Conservation (phyloP, 2,888 invertebrate genomes). For the Lasioglossum marginatum region DNA sequence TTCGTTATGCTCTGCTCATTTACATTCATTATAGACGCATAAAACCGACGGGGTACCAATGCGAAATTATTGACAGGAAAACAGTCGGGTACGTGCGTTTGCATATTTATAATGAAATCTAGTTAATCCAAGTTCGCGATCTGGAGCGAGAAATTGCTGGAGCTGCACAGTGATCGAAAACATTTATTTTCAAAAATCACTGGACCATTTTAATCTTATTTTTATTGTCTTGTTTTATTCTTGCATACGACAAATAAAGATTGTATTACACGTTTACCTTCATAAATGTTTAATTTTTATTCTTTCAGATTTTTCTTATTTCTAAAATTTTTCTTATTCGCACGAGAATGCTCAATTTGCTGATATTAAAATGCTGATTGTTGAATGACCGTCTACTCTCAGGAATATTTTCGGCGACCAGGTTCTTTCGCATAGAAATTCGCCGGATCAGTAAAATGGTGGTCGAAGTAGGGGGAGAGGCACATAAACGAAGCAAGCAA, state of each 20-base stretch:
- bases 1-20: background rate
- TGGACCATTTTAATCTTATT: too few relatives aligned
- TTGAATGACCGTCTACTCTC: background rate
- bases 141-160: background rate
- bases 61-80: background rate
- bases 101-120: background rate
- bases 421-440: background rate
- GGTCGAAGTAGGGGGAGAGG: background rate
- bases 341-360: background rate
- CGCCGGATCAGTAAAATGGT: background rate
- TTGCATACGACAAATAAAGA: background rate
- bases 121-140: background rate
- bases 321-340: background rate
- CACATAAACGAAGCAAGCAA: constrained; percentile 23
- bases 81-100: background rate
- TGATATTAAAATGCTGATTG: background rate
- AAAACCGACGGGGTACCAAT: background rate
- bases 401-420: background rate
- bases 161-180: background rate
- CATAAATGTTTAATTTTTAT: background rate
- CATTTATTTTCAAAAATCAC: background rate
- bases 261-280: background rate
- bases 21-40: background rate
- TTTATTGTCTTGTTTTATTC: too few relatives aligned
- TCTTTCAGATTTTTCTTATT: background rate